Conservation (phyloP, 2,113 vertebrate genomes). For the Otus sunia region DNA sequence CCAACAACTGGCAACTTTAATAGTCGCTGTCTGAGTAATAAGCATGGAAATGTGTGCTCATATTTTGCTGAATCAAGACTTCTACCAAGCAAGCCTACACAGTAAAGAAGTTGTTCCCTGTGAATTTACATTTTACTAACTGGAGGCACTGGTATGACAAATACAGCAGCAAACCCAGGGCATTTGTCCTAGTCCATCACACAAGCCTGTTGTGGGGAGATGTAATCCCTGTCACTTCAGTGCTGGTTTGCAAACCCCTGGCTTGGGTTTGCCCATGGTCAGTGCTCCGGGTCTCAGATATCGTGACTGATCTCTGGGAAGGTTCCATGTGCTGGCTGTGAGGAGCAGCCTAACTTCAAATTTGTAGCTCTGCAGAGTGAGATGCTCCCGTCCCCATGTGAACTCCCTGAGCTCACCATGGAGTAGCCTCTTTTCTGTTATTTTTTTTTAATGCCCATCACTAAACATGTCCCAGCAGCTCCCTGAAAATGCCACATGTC, state of each 20-base stretch:
- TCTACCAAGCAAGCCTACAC: not conserved
- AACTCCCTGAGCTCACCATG: not conserved
- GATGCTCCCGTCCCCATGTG: accelerated
- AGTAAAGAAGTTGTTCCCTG: not conserved
- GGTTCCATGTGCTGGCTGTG: not conserved
- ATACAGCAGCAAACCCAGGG: not conserved
- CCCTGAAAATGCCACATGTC: not conserved
- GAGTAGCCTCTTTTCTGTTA: not conserved
- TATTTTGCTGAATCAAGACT: not conserved
- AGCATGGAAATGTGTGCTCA: not conserved
- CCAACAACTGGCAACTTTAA: not conserved
- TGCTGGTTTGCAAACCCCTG: not conserved
- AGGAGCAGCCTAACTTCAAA: not conserved
- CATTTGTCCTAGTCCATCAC: not conserved
- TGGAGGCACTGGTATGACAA: not conserved
- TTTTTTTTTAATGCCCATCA: not conserved
- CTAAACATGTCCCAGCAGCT: not conserved
- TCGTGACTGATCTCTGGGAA: not conserved
- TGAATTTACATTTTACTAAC: not conserved
- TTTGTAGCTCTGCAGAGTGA: not conserved
- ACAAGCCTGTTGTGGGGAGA: not conserved
- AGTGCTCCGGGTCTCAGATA: not conserved
- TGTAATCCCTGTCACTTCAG: accelerated
- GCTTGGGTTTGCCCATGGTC: not conserved
- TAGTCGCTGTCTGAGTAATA: not conserved